A percentile compares a stretch with the other conserved stretches of the same genome.
Evolutionary conservation across 2,113 vertebrate species (phyloP).

Genomic region (Antidorcas marsupialis): DNA sequence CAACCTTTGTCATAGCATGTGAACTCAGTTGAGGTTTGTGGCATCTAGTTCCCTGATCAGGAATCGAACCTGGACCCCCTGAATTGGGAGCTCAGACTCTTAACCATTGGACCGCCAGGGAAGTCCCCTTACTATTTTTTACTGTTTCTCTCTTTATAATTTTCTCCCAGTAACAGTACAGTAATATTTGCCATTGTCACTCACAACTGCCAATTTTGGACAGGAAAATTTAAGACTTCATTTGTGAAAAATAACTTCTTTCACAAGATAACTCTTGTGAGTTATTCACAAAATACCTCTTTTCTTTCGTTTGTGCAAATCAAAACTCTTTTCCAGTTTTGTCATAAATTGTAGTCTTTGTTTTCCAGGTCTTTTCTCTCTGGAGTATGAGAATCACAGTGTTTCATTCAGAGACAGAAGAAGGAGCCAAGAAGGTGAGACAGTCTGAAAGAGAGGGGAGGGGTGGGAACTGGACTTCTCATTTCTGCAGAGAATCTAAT

Average conservation of each 20-base stretch:
- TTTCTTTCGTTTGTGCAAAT: neutral
- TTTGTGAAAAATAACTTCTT: neutral
- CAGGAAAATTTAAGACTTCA: neutral
- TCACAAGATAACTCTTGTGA: neutral
- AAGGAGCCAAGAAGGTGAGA: neutral
- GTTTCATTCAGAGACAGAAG: slow-evolving; percentile 13
- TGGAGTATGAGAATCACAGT: neutral
- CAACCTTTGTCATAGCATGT: neutral
- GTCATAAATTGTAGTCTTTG: neutral
- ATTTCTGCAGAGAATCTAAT: neutral
- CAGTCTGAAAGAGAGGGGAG: neutral
- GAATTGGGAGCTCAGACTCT: neutral
- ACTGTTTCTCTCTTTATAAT: neutral
- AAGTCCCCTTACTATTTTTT: neutral
- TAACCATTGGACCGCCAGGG: neutral
- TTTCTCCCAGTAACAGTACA: rapidly evolving
- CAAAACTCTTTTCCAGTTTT: neutral
- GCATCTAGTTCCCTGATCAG: neutral
- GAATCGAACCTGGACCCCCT: neutral
- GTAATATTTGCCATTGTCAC: neutral
- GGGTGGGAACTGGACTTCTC: neutral
- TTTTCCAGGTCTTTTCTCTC: rapidly evolving
- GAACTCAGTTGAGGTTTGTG: neutral
- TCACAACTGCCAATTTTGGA: neutral
- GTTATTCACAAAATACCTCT: neutral